Percentiles rank a stretch among this genome's conserved stretches.
Conservation (phyloP, 2,113 vertebrate genomes). For the Syrrhaptes paradoxus region DNA sequence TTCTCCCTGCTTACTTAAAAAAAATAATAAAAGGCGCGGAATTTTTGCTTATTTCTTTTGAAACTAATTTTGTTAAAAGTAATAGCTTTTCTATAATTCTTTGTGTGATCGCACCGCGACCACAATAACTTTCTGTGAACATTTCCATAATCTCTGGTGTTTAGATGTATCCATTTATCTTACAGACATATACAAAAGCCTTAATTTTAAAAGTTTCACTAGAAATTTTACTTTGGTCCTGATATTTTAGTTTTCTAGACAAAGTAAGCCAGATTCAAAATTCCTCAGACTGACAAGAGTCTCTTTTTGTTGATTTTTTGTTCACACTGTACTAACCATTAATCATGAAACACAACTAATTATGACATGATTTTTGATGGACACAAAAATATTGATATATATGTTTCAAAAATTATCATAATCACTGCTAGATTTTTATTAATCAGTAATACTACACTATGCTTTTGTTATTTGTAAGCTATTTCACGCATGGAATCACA, state of each 20-base stretch:
- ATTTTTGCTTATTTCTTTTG: background rate
- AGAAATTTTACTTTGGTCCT: background rate
- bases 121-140: background rate
- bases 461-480: background rate
- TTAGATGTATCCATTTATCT: background rate
- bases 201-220: background rate
- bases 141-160: background rate
- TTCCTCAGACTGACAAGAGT: background rate
- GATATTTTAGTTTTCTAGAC: background rate
- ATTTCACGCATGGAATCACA: background rate
- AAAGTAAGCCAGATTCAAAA: background rate
- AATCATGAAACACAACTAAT: background rate
- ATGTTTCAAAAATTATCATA: background rate
- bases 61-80: background rate
- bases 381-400: background rate
- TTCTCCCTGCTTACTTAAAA: background rate
- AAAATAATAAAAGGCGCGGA: background rate
- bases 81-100: too few relatives aligned
- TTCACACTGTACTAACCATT: background rate
- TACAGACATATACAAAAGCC: rapidly evolving
- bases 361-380: background rate
- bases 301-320: background rate
- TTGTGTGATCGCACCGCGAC: background rate
- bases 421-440: background rate
- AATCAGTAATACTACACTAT: background rate